Evolutionary conservation across 2,888 invertebrate species (phyloP).

Genomic region (Heteropelma amictum): DNA sequence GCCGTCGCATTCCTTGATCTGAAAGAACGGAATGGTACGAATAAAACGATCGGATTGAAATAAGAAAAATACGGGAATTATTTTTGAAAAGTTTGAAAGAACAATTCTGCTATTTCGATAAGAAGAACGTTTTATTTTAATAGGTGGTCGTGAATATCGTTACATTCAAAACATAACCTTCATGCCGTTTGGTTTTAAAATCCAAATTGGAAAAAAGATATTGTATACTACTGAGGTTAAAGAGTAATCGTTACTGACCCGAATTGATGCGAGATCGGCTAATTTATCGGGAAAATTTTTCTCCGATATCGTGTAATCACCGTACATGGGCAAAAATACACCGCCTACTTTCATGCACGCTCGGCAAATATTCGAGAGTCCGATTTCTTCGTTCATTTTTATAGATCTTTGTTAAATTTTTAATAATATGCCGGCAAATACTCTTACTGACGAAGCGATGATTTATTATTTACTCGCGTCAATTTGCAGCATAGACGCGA

Average conservation of each 20-base stretch:
- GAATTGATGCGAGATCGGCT: constrained; percentile 69
- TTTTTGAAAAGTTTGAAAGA: too few relatives aligned
- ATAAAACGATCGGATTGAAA: too few relatives aligned
- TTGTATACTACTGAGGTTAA: not conserved
- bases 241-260: constrained; percentile 56
- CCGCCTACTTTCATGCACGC: constrained; percentile 74
- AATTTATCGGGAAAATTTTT: constrained; percentile 72
- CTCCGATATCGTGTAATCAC: constrained; percentile 64
- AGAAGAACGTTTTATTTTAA: too few relatives aligned
- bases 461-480: too few relatives aligned
- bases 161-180: too few relatives aligned
- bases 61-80: too few relatives aligned
- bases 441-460: not conserved
- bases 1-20: constrained; percentile 72
- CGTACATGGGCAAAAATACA: constrained; percentile 71
- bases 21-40: constrained; percentile 33
- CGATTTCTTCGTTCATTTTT: constrained; percentile 62
- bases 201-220: not conserved
- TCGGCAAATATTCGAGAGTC: constrained; percentile 71
- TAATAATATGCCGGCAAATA: not conserved
- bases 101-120: too few relatives aligned
- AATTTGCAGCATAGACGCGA: too few relatives aligned
- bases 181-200: too few relatives aligned
- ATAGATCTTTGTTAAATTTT: not conserved
- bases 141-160: too few relatives aligned